Base-by-base conservation (phyloP, 2,113 vertebrate species). In the Takifugu flavidus region DNA sequence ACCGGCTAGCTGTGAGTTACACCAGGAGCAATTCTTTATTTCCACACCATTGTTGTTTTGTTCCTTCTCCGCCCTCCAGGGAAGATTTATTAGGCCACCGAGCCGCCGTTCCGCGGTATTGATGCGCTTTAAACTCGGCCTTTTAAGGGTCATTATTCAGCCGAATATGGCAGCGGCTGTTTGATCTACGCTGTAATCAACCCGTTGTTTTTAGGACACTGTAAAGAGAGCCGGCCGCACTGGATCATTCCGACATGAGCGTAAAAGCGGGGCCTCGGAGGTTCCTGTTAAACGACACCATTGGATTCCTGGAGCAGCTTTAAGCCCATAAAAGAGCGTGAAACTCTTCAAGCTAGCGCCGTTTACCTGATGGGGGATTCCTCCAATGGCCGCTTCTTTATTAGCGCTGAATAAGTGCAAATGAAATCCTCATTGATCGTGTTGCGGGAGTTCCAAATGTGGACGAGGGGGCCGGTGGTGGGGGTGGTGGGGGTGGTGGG, bases 121-220 rank as follows among this genome's bases (percentile, higher is more conserved):
- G 55, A 59, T 68, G 59, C 43, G 59, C 65, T 63, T 63, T 26
- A 64, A 56, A 34, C 29, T 60, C 52, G 46, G 34, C 69, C 56
- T 72, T 64, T 56, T 34, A 50, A 34, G 52, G 47, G 47, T 69
- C 56, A 60, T 60, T 60, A 65, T 56, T 65, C 56, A 52, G 26
- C 56, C 28, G 29, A 68, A 60, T 56, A 52, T 43, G 53, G 47
- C 12, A 49, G 28, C 29, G 53, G 52, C 8, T 8, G 34, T 7
- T 39, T 39, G 34, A 39, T 39, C 34, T 39, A 39, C 8, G 34
- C 7, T 39, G 7, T 11, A 39, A 39, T 39, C 34, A 39, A 10
- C 34, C 34, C 39, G 55, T 59, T 63, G 58, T 62, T 49, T 25
- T 69, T 55, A 55, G 60, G 57, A 64, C 58, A 52, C 6, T 10